These are phyloP conservation scores for Cuculus canorus DNA, from an alignment of 2,797 vertebrate species.

Conservation along the genomic window DNA sequence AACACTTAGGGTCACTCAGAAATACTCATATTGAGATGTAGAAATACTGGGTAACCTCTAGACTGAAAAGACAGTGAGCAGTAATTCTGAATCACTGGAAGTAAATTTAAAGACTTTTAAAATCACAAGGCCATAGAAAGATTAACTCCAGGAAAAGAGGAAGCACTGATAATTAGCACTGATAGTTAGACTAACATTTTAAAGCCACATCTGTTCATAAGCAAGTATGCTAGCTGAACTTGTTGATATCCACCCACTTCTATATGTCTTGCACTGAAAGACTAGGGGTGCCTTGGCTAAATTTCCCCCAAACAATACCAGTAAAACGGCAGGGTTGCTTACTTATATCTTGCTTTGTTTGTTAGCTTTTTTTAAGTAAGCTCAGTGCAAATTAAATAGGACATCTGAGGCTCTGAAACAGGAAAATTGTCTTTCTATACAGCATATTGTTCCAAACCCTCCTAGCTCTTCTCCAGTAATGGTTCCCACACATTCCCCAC, in stretches of 20 bases:
- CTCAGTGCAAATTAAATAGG: background rate
- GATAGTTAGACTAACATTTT: background rate
- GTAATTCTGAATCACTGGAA: background rate
- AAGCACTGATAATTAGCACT: background rate
- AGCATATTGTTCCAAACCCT: background rate
- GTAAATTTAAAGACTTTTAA: background rate
- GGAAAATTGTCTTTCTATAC: background rate
- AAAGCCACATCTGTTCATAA: background rate
- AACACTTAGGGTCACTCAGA: background rate
- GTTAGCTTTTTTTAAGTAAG: background rate
- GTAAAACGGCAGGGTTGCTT: background rate
- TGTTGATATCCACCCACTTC: background rate
- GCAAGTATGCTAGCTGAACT: background rate
- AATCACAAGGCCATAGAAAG: background rate
- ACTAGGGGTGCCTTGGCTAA: background rate
- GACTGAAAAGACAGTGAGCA: rapidly evolving
- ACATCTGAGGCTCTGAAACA: background rate
- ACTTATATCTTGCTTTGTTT: background rate
- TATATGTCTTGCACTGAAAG: background rate
- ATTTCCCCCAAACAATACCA: background rate
- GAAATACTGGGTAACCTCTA: background rate
- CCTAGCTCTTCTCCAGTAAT: background rate
- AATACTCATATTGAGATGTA: background rate
- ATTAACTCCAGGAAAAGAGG: background rate
- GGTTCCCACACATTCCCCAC: background rate